phyloP scores from a whole-genome alignment of 1,140 invertebrate species.

The Ruditapes philippinarum region DNA sequence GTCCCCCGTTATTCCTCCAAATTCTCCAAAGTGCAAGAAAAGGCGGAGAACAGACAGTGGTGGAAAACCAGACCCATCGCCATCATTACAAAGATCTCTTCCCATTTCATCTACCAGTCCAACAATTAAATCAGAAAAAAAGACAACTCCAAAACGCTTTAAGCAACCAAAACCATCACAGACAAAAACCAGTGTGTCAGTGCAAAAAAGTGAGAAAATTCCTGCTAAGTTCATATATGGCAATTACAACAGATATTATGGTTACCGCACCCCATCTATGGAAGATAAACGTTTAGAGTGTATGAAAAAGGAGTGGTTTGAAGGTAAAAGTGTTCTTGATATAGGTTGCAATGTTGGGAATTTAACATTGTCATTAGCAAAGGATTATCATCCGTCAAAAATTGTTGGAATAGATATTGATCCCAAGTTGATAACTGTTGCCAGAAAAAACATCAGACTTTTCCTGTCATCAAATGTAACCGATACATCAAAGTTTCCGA shows the following conservation, averaged over 20 bases:
- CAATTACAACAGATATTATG: conserved; percentile 99
- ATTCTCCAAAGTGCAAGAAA: conserved; percentile 91
- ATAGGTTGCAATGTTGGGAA: conserved; percentile 99
- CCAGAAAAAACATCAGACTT: conserved; percentile 93
- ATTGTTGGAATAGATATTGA: conserved; percentile 99
- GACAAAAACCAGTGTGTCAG: not conserved
- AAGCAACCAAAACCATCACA: conserved; percentile 67
- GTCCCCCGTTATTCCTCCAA: conserved; percentile 95
- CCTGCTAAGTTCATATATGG: conserved; percentile 93
- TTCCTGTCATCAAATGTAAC: conserved; percentile 89
- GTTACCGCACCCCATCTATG: conserved; percentile 94
- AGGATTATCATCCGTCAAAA: conserved; percentile 93
- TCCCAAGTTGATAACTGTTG: conserved; percentile 93
- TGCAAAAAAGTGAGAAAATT: conserved; percentile 53
- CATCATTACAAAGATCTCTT: conserved; percentile 77
- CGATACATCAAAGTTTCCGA: conserved; percentile 88
- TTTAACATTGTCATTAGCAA: conserved; percentile 93
- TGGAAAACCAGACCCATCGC: conserved; percentile 66
- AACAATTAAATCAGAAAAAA: conserved; percentile 59
- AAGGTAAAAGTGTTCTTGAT: conserved; percentile 96
- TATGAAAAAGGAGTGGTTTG: conserved; percentile 95
- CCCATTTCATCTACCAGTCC: conserved; percentile 69
- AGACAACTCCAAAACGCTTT: conserved; percentile 66
- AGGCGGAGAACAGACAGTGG: conserved; percentile 84
- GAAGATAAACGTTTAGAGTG: conserved; percentile 94